These are phyloP conservation scores for Gallinago undulata DNA, from an alignment of 2,113 vertebrate species.

Conservation along the genomic window DNA sequence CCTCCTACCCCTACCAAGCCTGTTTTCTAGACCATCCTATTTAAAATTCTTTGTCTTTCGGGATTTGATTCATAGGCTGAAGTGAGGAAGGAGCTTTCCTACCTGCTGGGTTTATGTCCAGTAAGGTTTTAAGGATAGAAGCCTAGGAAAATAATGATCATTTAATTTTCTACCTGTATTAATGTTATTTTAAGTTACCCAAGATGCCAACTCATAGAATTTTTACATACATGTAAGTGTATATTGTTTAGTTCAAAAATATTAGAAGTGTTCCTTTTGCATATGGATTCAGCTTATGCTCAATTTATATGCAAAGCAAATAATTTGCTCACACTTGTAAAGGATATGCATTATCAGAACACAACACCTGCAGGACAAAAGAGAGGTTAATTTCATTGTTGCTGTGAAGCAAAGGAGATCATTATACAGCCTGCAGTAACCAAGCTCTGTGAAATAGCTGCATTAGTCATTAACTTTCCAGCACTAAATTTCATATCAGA, in stretches of 20 bases:
- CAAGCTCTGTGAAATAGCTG: constrained; percentile 80
- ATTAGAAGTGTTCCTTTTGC: constrained; percentile 32
- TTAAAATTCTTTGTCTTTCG: neutral
- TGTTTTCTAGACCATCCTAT: neutral
- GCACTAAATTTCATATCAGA: constrained; percentile 81
- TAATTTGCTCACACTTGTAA: constrained; percentile 75
- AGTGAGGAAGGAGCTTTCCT: neutral
- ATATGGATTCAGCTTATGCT: constrained; percentile 64
- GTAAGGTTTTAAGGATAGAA: neutral
- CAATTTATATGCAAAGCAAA: constrained; percentile 77
- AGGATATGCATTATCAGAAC: constrained; percentile 81
- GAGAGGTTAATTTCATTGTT: constrained; percentile 83
- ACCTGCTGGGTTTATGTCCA: neutral
- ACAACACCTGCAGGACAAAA: constrained; percentile 83
- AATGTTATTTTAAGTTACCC: neutral
- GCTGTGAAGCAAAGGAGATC: constrained; percentile 76
- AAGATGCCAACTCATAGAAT: neutral
- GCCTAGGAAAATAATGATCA: neutral
- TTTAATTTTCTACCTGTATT: neutral
- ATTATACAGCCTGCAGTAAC: constrained; percentile 76
- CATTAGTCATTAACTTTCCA: constrained; percentile 81
- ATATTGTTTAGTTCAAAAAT: constrained; percentile 34
- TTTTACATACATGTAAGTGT: neutral
- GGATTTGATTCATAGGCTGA: neutral
- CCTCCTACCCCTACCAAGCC: rapidly evolving